A percentile compares a stretch with the other conserved stretches of the same genome.
Conservation (phyloP, 2,888 invertebrate genomes). For the Apodemia hepburni region DNA sequence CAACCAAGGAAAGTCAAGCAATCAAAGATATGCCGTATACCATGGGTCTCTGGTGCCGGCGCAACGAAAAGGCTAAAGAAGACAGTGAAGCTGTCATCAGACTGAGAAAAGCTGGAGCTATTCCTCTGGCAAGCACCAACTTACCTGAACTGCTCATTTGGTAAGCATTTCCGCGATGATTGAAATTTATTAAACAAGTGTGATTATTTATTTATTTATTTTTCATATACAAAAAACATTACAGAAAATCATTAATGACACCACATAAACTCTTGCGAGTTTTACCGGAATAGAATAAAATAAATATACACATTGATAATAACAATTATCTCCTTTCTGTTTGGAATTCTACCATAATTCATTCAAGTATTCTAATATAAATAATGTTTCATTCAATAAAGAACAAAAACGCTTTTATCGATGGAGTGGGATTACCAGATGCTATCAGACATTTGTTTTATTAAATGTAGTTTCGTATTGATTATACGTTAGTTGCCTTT, state of each 20-base stretch:
- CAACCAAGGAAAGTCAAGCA: constrained; percentile 93
- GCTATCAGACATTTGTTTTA: constrained; percentile 11
- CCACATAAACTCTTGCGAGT: too few relatives aligned
- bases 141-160: constrained; percentile 96
- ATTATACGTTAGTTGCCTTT: neutral
- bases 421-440: constrained; percentile 11
- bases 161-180: too few relatives aligned
- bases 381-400: constrained; percentile 6
- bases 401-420: neutral
- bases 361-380: too few relatives aligned
- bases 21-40: constrained; percentile 87
- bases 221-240: too few relatives aligned
- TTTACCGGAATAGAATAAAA: too few relatives aligned
- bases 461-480: constrained; percentile 6
- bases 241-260: too few relatives aligned
- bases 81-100: constrained; percentile 89
- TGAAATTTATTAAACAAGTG: too few relatives aligned
- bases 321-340: too few relatives aligned
- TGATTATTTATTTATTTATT: too few relatives aligned
- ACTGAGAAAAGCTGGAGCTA: constrained; percentile 91
- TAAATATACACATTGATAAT: too few relatives aligned
- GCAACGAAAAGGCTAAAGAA: constrained; percentile 80
- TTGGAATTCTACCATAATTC: too few relatives aligned
- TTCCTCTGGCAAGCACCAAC: constrained; percentile 92
- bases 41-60: constrained; percentile 84